These are phyloP conservation scores for Gisinianus flammeolus DNA, from an alignment of 2,888 invertebrate species.

Conservation along the genomic window DNA sequence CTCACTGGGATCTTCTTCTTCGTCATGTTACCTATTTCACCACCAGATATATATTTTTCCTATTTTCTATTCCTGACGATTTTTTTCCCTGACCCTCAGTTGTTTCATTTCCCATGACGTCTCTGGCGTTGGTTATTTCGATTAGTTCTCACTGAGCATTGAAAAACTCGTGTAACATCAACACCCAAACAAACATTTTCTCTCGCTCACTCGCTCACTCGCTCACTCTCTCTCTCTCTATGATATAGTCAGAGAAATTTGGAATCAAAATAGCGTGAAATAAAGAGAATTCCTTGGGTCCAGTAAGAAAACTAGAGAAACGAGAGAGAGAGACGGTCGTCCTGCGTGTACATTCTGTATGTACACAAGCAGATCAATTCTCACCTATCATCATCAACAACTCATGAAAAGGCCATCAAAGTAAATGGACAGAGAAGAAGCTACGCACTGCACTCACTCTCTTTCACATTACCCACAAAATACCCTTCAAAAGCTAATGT, in stretches of 20 bases:
- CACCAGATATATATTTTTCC: neutral
- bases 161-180: neutral
- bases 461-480: neutral
- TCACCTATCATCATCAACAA: constrained; percentile 30
- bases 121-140: neutral
- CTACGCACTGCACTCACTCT: neutral
- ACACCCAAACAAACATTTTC: neutral
- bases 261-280: neutral
- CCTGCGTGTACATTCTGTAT: neutral
- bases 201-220: neutral
- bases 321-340: neutral
- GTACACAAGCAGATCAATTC: constrained; percentile 12
- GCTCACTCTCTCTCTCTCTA: neutral
- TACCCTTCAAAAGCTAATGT: neutral
- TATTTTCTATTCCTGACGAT: neutral
- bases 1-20: neutral
- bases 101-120: constrained; percentile 36
- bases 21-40: neutral
- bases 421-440: constrained; percentile 16
- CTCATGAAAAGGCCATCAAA: constrained; percentile 21
- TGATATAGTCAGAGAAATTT: neutral
- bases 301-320: neutral
- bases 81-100: constrained; percentile 23
- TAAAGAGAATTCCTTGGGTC: neutral
- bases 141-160: neutral